Percentiles rank a stretch among this genome's conserved stretches.
Conservation (phyloP, 1,140 invertebrate species). For the Adoxophyes honmai region DNA sequence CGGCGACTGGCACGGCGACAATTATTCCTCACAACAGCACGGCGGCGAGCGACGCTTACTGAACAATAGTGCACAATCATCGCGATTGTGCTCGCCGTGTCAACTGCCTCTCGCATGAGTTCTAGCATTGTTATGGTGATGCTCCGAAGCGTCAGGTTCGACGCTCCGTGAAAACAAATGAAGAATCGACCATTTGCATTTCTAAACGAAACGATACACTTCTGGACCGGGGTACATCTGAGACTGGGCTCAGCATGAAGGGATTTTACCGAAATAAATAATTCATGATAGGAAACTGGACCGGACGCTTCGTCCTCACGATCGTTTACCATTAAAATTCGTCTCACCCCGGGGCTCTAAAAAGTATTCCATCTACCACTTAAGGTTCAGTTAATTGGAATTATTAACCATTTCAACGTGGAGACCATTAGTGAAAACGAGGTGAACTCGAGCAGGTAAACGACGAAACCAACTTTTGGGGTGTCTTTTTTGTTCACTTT, state of each 20-base stretch:
- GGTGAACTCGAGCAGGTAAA: slow-evolving; percentile 59
- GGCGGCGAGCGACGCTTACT: slow-evolving; percentile 37
- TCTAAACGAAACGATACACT: slow-evolving; percentile 31
- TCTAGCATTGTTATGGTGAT: slow-evolving; percentile 67
- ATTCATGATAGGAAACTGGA: slow-evolving; percentile 43
- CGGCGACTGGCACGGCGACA: slow-evolving; percentile 35
- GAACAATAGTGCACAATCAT: slow-evolving; percentile 67
- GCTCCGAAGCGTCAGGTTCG: slow-evolving; percentile 42
- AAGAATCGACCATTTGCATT: slow-evolving; percentile 45
- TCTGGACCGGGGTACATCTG: slow-evolving; percentile 30
- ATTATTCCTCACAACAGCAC: slow-evolving; percentile 47
- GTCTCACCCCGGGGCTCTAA: slow-evolving; percentile 46
- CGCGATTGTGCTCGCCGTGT: slow-evolving; percentile 52
- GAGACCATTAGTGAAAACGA: slow-evolving; percentile 53
- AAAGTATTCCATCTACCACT: slow-evolving; percentile 35
- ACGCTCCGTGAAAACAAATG: slow-evolving; percentile 59
- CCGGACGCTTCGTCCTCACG: slow-evolving; percentile 33
- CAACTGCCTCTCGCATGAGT: slow-evolving; percentile 60
- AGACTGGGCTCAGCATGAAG: slow-evolving; percentile 23
- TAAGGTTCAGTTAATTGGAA: slow-evolving; percentile 62
- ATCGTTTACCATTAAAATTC: slow-evolving; percentile 56
- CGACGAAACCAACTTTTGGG: slow-evolving; percentile 41
- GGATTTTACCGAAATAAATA: slow-evolving; percentile 53
- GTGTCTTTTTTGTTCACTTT: slow-evolving; percentile 55
- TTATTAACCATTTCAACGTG: slow-evolving; percentile 58